phyloP scores from a whole-genome alignment of 2,797 vertebrate genomes.

The Tiaroga cobitis region DNA sequence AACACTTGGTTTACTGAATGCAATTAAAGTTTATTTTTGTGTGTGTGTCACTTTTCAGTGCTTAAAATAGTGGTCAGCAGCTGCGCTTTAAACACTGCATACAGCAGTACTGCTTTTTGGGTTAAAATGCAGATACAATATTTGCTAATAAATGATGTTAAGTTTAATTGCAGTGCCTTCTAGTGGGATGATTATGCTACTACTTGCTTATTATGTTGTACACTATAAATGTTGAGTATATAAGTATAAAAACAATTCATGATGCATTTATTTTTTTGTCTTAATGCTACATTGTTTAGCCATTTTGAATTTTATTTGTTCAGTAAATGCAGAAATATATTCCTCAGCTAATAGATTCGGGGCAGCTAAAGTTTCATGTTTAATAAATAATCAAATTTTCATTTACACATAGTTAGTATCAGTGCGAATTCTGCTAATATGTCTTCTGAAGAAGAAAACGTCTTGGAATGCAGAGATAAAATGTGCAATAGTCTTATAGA shows the following conservation, averaged over 20 bases:
- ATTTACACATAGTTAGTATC: neutral
- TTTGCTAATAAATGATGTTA: neutral
- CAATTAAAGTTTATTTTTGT: neutral
- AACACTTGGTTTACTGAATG: neutral
- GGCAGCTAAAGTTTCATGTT: neutral
- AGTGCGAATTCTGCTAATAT: neutral
- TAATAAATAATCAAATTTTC: neutral
- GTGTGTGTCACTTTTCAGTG: neutral
- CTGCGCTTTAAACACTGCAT: neutral
- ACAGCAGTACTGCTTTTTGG: neutral
- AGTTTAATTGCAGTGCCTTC: constrained; percentile 29
- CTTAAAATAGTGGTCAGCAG: neutral
- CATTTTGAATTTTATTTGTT: neutral
- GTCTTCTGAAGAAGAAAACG: neutral
- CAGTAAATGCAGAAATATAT: neutral
- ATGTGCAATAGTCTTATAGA: neutral
- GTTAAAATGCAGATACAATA: neutral
- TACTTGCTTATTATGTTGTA: neutral
- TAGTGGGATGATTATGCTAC: constrained; percentile 20
- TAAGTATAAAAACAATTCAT: neutral
- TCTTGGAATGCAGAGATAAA: neutral
- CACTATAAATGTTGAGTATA: neutral
- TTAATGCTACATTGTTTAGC: neutral
- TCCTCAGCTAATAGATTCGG: neutral
- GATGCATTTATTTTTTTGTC: neutral